A percentile compares a stretch with the other conserved stretches of the same genome.
These are phyloP conservation scores for Gastracanthus pulcherrimus DNA, from an alignment of 2,888 invertebrate genomes.

Conservation along the genomic window DNA sequence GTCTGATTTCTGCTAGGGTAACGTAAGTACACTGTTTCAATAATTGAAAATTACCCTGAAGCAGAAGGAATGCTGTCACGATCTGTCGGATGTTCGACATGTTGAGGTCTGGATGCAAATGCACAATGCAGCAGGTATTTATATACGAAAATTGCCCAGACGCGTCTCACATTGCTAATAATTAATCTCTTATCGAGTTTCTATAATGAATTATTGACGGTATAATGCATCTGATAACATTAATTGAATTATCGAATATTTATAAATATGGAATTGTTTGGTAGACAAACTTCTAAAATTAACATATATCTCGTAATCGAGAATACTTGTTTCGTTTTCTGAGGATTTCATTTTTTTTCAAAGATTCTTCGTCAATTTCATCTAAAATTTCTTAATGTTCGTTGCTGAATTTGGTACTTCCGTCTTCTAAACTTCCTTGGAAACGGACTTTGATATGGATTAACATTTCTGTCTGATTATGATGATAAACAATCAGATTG, in stretches of 20 bases:
- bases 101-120: not conserved
- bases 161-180: not conserved
- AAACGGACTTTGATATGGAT: not conserved
- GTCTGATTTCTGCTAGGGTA: too few relatives aligned
- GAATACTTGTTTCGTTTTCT: too few relatives aligned
- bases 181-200: conserved; percentile 14
- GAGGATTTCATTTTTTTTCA: too few relatives aligned
- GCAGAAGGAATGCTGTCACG: not conserved
- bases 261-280: too few relatives aligned
- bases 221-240: not conserved
- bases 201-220: not conserved
- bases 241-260: too few relatives aligned
- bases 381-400: not conserved
- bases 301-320: too few relatives aligned
- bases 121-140: not conserved
- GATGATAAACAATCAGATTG: not conserved
- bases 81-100: conserved; percentile 3
- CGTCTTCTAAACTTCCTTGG: not conserved
- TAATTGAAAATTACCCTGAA: conserved; percentile 20
- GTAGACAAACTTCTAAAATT: too few relatives aligned
- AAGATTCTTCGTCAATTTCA: too few relatives aligned
- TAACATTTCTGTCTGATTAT: not conserved
- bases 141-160: conserved; percentile 3
- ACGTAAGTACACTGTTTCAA: too few relatives aligned
- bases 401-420: not conserved